Evolutionary conservation across 2,113 vertebrate genomes (phyloP), one percentile per base, ranked within the genome.

Genomic region (Aix galericulata): DNA sequence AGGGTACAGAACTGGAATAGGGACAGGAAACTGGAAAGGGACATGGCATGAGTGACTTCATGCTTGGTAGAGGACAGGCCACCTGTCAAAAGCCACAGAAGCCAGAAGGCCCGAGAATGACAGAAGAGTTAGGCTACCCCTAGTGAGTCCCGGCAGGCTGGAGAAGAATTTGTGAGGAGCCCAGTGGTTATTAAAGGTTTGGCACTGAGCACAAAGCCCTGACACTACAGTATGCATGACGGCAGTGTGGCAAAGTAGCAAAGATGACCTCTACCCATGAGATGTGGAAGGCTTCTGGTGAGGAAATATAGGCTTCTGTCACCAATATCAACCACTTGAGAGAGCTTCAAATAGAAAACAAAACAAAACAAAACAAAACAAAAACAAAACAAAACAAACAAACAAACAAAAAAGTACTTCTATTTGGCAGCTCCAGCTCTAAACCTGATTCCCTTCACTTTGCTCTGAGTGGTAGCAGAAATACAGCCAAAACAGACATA

Each of bases 401-500:
- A 40, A 11, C 11, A 40, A 44, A 17, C 3, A 17, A 8, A 44
- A 89, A 71, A 71, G 6, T 36, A 36, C 17, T 82, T 85, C 34
- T 79, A 6, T 71, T 74, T 62, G n/a, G 36, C 67, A 23, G 9
- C 13, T 32, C 10, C 6, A 82, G 34, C 26, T 25, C 42, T 46
- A 89, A 75, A 86, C 21, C 31, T 12, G 40, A 50, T 36, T 23
- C 26, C 12, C 25, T 74, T 83, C 15, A 10, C 34, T 86, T 96
- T 2, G 50, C 76, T 76, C 86, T 91, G 72, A 93, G 83, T 74
- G 73, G 91, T 46, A 88, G 60, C n/a, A 78, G 60, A 95, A 92
- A 55, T 36, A 63, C 27, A 79, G 71, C 48, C 66, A 79, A 79
- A 89, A 56, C 8, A 93, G 79, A 73, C 31, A 80, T 53, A 58